Conservation (phyloP, 64 coral and sea anemone genomes). For the Catalaphyllia jardinei region DNA sequence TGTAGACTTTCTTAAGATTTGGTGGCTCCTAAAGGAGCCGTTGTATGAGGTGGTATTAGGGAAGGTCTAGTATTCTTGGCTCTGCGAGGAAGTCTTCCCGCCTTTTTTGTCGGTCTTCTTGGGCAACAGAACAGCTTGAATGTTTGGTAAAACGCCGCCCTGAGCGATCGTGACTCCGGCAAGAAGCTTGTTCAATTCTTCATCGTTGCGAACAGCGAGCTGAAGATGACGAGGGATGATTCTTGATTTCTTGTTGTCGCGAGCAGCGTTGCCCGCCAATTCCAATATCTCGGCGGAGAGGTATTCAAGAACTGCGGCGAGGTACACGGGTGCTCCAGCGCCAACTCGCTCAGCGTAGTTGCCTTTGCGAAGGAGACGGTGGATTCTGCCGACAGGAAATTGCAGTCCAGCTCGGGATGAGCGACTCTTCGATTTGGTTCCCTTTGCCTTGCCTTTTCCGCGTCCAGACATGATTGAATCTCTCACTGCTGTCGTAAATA, state of each 20-base stretch:
- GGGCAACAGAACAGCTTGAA: conserved; percentile 69
- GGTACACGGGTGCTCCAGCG: conserved; percentile 70
- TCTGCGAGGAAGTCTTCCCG: conserved; percentile 57
- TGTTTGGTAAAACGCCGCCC: conserved; percentile 71
- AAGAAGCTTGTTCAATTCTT: conserved; percentile 71
- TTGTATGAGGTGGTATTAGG: neutral
- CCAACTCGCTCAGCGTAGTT: conserved; percentile 70
- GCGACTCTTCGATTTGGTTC: conserved; percentile 67
- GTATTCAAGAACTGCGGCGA: conserved; percentile 69
- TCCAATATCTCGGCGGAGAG: conserved; percentile 78
- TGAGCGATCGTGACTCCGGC: conserved; percentile 71
- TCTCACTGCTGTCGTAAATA: no score
- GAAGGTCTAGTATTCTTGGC: conserved; percentile 58
- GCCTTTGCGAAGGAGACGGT: conserved; percentile 73
- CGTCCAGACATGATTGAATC: conserved; percentile 64
- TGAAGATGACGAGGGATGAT: conserved; percentile 79
- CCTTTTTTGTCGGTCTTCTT: conserved; percentile 62
- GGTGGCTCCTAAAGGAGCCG: conserved; percentile 82
- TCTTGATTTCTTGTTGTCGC: conserved; percentile 74
- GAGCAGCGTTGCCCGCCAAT: conserved; percentile 73
- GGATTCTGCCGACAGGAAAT: conserved; percentile 80
- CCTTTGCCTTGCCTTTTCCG: conserved; percentile 77
- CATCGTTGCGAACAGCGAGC: conserved; percentile 67
- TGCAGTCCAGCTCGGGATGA: conserved; percentile 69
- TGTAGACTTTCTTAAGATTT: conserved; percentile 16